These are phyloP conservation scores for Lycaena phlaeas DNA, from an alignment of 2,888 invertebrate species.

Conservation along the genomic window DNA sequence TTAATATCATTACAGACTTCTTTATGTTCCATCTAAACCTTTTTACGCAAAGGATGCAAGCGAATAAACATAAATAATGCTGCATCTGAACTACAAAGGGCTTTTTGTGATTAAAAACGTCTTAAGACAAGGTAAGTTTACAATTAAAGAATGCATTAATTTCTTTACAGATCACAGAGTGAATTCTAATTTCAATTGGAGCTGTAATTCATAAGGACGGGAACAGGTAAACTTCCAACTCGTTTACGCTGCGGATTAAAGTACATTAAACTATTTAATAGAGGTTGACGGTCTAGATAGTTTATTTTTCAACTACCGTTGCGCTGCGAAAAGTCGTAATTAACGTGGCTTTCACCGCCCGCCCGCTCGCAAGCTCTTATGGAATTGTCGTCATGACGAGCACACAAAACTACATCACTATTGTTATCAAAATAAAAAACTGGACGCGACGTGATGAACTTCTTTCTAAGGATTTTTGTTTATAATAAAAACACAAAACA, in stretches of 20 bases:
- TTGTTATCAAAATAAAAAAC: constrained; percentile 34
- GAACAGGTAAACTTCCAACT: constrained; percentile 24
- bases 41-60: too few species aligned
- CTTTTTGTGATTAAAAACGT: not conserved
- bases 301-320: constrained; percentile 40
- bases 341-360: constrained; percentile 43
- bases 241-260: constrained; percentile 29
- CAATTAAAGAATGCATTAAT: constrained; percentile 11
- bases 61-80: too few species aligned
- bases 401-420: constrained; percentile 31
- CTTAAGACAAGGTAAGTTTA: not conserved
- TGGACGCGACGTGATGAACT: constrained; percentile 16
- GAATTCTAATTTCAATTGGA: constrained; percentile 19
- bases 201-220: constrained; percentile 20
- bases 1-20: too few species aligned
- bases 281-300: constrained; percentile 24
- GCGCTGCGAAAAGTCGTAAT: constrained; percentile 45
- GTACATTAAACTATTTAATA: constrained; percentile 30
- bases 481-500: constrained; percentile 6
- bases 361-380: constrained; percentile 33
- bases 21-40: too few species aligned
- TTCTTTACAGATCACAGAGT: constrained; percentile 5
- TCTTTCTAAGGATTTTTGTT: constrained; percentile 9
- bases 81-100: too few species aligned
- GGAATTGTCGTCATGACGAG: constrained; percentile 37